Evolutionary conservation across 2,113 vertebrate species (phyloP), one percentile per base, ranked within the genome.

Genomic region (Taxidea taxus): DNA sequence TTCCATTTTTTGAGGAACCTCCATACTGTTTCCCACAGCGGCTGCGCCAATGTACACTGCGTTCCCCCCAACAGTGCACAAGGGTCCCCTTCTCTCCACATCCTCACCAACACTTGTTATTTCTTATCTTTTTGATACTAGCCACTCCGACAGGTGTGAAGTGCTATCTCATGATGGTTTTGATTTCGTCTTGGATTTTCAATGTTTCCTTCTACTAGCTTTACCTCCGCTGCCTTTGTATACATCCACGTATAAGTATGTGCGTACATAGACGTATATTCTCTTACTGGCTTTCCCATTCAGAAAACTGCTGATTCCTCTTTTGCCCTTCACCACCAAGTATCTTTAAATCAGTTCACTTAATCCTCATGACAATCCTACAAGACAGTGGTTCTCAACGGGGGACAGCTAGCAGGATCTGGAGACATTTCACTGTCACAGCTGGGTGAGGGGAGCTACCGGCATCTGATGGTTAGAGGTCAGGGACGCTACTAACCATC

Each of bases 271-370:
- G 9, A 25, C 78, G 16, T 66, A 34, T 16, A 66, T 91, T 42
- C 37, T 81, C 29, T 81, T 81, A 47, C 78, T 92, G 47, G 8
- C 27, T 89, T 90, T 54, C n/a, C 51, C 34, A 85, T 37, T 85
- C 10, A 54, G 60, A 60, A 84, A 44, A 8, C 7, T 29, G 20
- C 20, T 64, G 66, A 68, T 68, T 90, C 83, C 23, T 87, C 6
- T 11, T 58, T 87, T 78, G 68, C 37, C 58, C 34, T 84, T 93
- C 42, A 23, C 62, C 37, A 72, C 31, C 51, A 49, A 7, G 4
- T 86, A 14, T 95, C 68, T 96, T 96, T 51, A 75, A 80, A 58
- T 88, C 51, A 75, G 39, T 16, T 95, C 64, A 60, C 62, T 82
- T 88, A 9, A 27, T 84, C 58, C 37, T 87, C 58, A 54, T 58